These are phyloP conservation scores for Dreissena polymorpha DNA, from an alignment of 1,140 invertebrate species.

Conservation along the genomic window DNA sequence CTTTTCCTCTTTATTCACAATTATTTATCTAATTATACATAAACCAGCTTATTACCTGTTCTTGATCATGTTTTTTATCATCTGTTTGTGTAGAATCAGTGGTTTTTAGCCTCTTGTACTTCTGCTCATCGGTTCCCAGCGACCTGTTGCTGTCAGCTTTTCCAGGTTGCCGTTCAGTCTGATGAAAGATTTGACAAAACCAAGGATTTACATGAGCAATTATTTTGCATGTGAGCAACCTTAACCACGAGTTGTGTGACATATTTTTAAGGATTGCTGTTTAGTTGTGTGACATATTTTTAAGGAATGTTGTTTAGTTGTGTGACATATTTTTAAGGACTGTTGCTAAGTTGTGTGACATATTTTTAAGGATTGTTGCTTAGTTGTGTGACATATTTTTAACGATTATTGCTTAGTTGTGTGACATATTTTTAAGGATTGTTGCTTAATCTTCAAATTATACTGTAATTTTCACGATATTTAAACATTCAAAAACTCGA, in stretches of 20 bases:
- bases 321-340: neutral
- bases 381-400: neutral
- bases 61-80: no score
- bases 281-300: neutral
- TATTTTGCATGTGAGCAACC: neutral
- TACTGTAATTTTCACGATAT: no score
- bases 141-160: constrained; percentile 83
- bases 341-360: neutral
- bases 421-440: neutral
- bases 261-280: no score
- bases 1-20: no score
- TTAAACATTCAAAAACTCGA: no score
- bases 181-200: constrained; percentile 37
- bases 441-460: no score
- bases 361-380: no score
- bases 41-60: no score
- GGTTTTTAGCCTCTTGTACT: constrained; percentile 83
- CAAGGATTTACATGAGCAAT: no score
- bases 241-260: neutral
- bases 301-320: no score
- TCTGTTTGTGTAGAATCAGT: constrained; percentile 78
- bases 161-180: constrained; percentile 82
- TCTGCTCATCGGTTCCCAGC: constrained; percentile 83
- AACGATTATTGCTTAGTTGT: no score
- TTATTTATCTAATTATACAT: no score